Base-by-base conservation (phyloP, 2,888 invertebrate species). In the Drosophila siamana region DNA sequence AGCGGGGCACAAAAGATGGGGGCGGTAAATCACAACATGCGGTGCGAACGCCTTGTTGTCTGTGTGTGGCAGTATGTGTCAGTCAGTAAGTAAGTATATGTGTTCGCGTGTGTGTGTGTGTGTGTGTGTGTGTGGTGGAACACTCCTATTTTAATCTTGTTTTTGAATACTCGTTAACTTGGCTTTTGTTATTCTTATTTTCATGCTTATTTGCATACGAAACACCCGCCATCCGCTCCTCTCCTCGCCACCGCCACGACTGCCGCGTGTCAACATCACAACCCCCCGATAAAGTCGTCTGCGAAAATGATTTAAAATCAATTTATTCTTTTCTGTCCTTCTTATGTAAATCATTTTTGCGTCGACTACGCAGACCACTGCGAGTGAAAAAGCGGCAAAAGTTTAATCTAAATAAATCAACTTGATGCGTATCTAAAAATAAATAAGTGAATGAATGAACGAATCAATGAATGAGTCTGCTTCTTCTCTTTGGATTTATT, bases 231-330 rank as follows among this genome's bases (percentile, higher is more conserved):
- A 13, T 3, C 2, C n/a, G 38, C 33, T n/a, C n/a, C n/a, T n/a
- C n/a, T n/a, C n/a, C n/a, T n/a, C 22, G 22, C 22, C 6, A 1
- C 3, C 40, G 6, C 26, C 2, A 15, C 9, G 24, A 19, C 47
- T n/a, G 16, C 9, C 13, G 40, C 47, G 40, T 63, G 78, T 74
- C 74, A 78, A 63, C 78, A 65, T 62, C 57, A 26, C 50, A 61
- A 28, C 57, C 65, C 57, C 19, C 36, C 28, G 51, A 47, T 69
- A 68, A 65, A 70, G 63, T 70, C 59, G 70, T 71, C 82, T 81
- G 84, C 71, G 80, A 82, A 89, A 89, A 87, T 89, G 90, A 90
- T 90, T 89, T 89, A 89, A 90, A 89, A 89, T 89, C 89, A 89
- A 89, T 89, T 89, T 89, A 88, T 83, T 86, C 88, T 81, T 80